A percentile compares a stretch with the other conserved stretches of the same genome.
These are phyloP conservation scores for Ctenopoma multispine DNA, from an alignment of 2,797 vertebrate species.

Conservation along the genomic window DNA sequence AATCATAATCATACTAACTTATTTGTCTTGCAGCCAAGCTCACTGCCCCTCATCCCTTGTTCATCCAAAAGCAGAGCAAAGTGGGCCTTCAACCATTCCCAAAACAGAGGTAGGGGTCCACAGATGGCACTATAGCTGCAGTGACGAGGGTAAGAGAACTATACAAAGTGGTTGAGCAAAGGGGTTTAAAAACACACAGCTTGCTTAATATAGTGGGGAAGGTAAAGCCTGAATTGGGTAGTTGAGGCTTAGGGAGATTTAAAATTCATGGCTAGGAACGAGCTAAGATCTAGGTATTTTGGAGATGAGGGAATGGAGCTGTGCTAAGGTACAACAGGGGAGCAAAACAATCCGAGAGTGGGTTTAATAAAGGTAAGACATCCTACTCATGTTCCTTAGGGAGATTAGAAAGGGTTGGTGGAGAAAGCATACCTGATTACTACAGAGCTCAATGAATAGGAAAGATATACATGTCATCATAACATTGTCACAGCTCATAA, in stretches of 20 bases:
- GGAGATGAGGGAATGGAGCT: constrained; percentile 39
- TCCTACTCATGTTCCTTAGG: constrained; percentile 46
- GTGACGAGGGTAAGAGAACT: constrained; percentile 61
- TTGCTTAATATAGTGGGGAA: constrained; percentile 51
- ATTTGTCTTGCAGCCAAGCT: constrained; percentile 36
- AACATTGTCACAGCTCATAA: constrained; percentile 84
- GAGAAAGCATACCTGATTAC: constrained; percentile 79
- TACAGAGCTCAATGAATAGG: constrained; percentile 77
- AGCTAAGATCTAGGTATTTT: constrained; percentile 23
- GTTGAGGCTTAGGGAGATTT: constrained; percentile 41
- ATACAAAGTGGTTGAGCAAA: constrained; percentile 73
- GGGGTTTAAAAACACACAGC: constrained; percentile 61
- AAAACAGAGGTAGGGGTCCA: constrained; percentile 62
- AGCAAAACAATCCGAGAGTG: constrained; percentile 40
- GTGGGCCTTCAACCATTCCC: constrained; percentile 59
- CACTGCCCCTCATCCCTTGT: constrained; percentile 56
- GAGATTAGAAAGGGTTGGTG: constrained; percentile 34
- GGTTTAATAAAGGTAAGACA: constrained; percentile 53
- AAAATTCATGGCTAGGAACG: constrained; percentile 45
- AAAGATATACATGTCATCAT: constrained; percentile 76
- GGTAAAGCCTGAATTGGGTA: constrained; percentile 39
- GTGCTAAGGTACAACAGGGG: constrained; percentile 61
- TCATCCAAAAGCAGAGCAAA: constrained; percentile 57
- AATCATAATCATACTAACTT: constrained; percentile 30
- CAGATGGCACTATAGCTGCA: constrained; percentile 77